Evolutionary conservation across 2,888 invertebrate genomes (phyloP).

Genomic region (Sphinx pinastri): DNA sequence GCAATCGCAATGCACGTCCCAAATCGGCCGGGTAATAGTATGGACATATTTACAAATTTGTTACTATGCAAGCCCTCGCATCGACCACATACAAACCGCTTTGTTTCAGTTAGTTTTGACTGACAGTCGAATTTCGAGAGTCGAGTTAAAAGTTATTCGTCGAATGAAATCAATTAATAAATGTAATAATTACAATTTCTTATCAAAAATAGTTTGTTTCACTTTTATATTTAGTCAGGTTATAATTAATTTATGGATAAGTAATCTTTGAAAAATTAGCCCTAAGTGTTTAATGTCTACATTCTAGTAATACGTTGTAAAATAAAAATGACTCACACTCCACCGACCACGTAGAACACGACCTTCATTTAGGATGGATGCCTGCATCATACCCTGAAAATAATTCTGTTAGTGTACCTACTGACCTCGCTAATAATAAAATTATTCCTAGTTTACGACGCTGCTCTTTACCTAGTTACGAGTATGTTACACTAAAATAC

Average conservation of each 20-base stretch:
- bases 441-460: constrained; percentile 58
- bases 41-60: constrained; percentile 48
- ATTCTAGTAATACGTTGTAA: constrained; percentile 31
- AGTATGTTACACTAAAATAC: constrained; percentile 33
- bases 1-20: constrained; percentile 20
- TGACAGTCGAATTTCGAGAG: not conserved
- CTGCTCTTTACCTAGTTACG: constrained; percentile 53
- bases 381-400: constrained; percentile 71
- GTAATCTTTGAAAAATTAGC: constrained; percentile 25
- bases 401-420: constrained; percentile 54
- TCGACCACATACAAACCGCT: constrained; percentile 45
- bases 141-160: no score
- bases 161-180: no score
- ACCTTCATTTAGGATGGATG: constrained; percentile 55
- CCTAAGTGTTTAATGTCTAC: constrained; percentile 30
- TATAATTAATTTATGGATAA: no score
- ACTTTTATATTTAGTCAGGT: no score
- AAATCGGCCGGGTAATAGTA: constrained; percentile 34
- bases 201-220: no score
- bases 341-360: constrained; percentile 42
- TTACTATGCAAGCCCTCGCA: constrained; percentile 39
- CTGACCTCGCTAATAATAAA: constrained; percentile 58
- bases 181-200: no score
- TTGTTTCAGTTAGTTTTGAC: constrained; percentile 49
- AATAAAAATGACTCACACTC: constrained; percentile 57